A percentile compares a stretch with the other conserved stretches of the same genome.
Conservation (phyloP, 2,113 vertebrate genomes). For the Apaloderma vittatum region DNA sequence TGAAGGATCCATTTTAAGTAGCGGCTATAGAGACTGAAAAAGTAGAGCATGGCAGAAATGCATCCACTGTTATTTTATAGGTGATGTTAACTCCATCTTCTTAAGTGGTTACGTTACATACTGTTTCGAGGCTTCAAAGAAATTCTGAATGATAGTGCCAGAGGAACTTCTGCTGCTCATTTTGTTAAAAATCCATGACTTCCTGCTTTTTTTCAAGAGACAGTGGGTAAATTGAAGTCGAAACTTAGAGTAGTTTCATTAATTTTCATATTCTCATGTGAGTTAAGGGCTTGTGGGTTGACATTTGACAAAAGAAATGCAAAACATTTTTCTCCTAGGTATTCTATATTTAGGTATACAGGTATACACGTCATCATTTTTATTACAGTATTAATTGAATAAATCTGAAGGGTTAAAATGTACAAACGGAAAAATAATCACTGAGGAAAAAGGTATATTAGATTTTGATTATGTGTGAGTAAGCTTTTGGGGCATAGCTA, state of each 20-base stretch:
- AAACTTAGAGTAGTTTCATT: background rate
- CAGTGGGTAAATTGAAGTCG: background rate
- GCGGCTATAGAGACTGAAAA: background rate
- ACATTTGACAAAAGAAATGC: background rate
- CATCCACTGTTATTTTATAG: background rate
- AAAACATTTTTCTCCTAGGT: background rate
- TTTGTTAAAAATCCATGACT: background rate
- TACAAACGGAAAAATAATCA: background rate
- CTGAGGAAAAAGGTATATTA: background rate
- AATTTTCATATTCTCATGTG: background rate
- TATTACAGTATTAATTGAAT: background rate
- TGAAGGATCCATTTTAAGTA: slow-evolving; percentile 10
- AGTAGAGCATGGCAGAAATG: background rate
- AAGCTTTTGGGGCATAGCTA: background rate
- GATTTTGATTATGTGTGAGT: background rate
- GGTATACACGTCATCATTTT: background rate
- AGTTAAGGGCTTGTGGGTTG: background rate
- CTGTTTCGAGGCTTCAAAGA: slow-evolving; percentile 9
- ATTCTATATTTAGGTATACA: background rate
- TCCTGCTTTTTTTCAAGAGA: background rate
- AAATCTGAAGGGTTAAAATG: background rate
- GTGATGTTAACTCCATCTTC: background rate
- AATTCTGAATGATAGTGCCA: background rate
- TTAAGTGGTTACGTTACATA: background rate
- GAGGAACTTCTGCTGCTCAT: background rate